These are phyloP conservation scores for Emmelina monodactyla DNA, from an alignment of 2,888 invertebrate species.

Conservation along the genomic window DNA sequence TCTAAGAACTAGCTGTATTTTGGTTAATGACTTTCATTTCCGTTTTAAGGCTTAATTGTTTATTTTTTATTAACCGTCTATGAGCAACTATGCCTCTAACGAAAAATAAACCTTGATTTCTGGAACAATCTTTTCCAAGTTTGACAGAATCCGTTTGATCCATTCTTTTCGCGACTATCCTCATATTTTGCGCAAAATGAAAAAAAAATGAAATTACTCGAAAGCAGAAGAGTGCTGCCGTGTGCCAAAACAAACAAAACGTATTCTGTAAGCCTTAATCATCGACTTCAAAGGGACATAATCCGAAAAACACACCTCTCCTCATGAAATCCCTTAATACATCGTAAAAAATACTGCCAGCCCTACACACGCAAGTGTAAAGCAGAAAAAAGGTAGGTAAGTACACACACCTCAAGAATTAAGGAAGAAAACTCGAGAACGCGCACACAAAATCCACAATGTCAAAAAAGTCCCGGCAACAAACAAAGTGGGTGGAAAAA, in stretches of 20 bases:
- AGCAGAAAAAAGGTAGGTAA: constrained; percentile 39
- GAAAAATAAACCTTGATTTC: no score
- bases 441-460: constrained; percentile 56
- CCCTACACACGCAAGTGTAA: constrained; percentile 27
- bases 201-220: no score
- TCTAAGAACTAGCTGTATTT: constrained; percentile 33
- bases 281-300: constrained; percentile 47
- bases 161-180: no score
- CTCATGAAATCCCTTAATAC: constrained; percentile 44
- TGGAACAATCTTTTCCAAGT: no score
- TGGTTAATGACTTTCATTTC: constrained; percentile 34
- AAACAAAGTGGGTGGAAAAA: constrained; percentile 48
- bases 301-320: constrained; percentile 58
- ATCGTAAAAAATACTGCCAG: constrained; percentile 30
- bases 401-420: constrained; percentile 54
- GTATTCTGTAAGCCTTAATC: constrained; percentile 40
- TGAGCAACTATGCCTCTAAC: no score
- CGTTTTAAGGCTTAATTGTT: constrained; percentile 14
- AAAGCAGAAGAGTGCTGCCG: constrained; percentile 14
- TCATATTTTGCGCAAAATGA: no score
- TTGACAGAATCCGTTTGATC: no score
- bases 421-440: constrained; percentile 35
- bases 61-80: no score
- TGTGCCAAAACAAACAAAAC: constrained; percentile 47
- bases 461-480: constrained; percentile 62